Evolutionary conservation across 2,797 vertebrate species (phyloP).

Genomic region (Rhynchonycteris naso): DNA sequence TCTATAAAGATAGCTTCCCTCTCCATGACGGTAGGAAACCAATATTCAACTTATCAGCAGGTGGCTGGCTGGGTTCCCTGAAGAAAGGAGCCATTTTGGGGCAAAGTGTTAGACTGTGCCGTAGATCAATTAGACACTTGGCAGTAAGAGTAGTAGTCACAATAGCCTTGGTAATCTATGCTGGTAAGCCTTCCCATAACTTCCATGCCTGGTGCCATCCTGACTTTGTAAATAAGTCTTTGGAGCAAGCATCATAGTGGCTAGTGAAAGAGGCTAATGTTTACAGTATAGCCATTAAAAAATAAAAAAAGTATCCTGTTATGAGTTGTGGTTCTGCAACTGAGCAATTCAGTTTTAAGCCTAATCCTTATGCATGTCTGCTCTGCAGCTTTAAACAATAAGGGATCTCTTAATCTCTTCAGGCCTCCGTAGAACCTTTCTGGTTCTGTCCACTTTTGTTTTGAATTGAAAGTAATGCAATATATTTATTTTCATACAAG

Average conservation of each 20-base stretch:
- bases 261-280: not conserved
- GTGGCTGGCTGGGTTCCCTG: not conserved
- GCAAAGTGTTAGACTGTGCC: not conserved
- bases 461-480: not conserved
- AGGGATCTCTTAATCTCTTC: not conserved
- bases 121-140: not conserved
- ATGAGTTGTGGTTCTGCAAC: not conserved
- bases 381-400: not conserved
- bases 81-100: not conserved
- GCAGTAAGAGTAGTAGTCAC: not conserved
- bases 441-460: not conserved
- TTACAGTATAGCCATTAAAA: not conserved
- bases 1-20: not conserved
- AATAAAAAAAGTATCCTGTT: not conserved
- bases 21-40: not conserved
- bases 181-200: not conserved
- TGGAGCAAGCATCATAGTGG: not conserved
- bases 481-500: not conserved
- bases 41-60: not conserved
- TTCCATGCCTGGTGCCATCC: not conserved
- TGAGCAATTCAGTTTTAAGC: not conserved
- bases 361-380: not conserved
- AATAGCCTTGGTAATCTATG: not conserved
- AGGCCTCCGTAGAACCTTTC: not conserved
- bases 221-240: not conserved